A percentile compares a stretch with the other conserved stretches of the same genome.
Conservation (phyloP, 2,797 vertebrate genomes). For the Pseudomugil gertrudae region DNA sequence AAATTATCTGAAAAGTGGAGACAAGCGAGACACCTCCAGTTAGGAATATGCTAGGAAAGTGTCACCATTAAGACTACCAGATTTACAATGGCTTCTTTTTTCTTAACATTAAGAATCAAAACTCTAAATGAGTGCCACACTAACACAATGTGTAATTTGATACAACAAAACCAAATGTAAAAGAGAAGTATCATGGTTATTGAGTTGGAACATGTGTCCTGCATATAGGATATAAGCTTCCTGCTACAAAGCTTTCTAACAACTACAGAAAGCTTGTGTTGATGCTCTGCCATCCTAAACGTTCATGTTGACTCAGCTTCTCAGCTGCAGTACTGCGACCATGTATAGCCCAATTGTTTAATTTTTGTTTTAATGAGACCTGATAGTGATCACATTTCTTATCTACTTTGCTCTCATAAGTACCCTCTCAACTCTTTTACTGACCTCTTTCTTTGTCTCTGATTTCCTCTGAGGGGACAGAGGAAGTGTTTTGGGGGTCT, state of each 20-base stretch:
- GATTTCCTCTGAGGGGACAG: background rate
- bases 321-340: constrained; percentile 45
- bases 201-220: constrained; percentile 42
- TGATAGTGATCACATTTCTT: constrained; percentile 37
- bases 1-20: constrained; percentile 33
- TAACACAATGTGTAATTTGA: constrained; percentile 57
- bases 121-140: constrained; percentile 20
- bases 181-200: constrained; percentile 58
- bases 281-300: constrained; percentile 57
- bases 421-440: constrained; percentile 23
- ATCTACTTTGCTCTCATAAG: no score
- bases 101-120: constrained; percentile 34
- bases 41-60: constrained; percentile 43
- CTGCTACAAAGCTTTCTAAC: constrained; percentile 52
- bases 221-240: constrained; percentile 22
- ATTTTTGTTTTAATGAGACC: constrained; percentile 55
- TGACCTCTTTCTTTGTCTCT: background rate
- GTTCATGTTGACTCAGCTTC: constrained; percentile 60
- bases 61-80: constrained; percentile 45
- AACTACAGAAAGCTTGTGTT: constrained; percentile 55
- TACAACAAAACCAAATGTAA: constrained; percentile 53
- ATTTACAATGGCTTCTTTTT: constrained; percentile 36
- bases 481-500: background rate
- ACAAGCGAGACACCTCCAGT: constrained; percentile 12
- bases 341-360: constrained; percentile 27